phyloP scores from a whole-genome alignment of 2,888 invertebrate species.

The Cosmorhoe ocellata region DNA sequence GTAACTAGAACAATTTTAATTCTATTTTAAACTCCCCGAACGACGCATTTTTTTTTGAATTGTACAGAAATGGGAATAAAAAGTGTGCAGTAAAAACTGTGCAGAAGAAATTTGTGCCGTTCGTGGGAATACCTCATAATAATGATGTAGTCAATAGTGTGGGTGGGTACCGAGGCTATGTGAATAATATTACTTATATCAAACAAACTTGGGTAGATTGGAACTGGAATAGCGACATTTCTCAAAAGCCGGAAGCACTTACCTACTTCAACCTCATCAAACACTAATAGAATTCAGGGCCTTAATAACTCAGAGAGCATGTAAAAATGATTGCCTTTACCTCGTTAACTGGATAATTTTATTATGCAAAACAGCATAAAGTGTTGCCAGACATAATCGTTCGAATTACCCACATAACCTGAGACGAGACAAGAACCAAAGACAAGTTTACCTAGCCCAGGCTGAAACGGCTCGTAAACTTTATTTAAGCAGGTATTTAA shows the following conservation, averaged over 20 bases:
- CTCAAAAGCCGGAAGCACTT: slow-evolving; percentile 17
- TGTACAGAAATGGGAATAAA: too few relatives aligned
- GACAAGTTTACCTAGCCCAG: slow-evolving; percentile 9
- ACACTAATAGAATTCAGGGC: slow-evolving; percentile 24
- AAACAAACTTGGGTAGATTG: not conserved
- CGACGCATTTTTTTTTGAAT: too few relatives aligned
- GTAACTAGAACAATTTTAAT: too few relatives aligned
- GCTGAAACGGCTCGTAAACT: slow-evolving; percentile 1
- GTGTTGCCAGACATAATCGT: slow-evolving; percentile 77
- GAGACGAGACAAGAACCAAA: slow-evolving; percentile 39
- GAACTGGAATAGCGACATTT: not conserved
- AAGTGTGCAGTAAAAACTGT: too few relatives aligned
- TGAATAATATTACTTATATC: too few relatives aligned
- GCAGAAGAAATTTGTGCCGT: too few relatives aligned
- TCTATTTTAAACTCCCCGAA: too few relatives aligned
- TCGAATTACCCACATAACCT: slow-evolving; percentile 51
- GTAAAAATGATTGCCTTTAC: slow-evolving; percentile 34
- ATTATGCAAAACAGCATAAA: slow-evolving; percentile 80
- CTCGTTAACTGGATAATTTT: slow-evolving; percentile 58
- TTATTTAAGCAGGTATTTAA: too few relatives aligned
- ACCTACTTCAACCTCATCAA: slow-evolving; percentile 19
- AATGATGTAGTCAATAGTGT: too few relatives aligned
- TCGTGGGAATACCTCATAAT: too few relatives aligned
- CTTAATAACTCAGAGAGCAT: slow-evolving; percentile 30
- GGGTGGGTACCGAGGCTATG: slow-evolving; percentile 34